phyloP scores from a whole-genome alignment of 1,140 invertebrate genomes.

The Drosophila murphyi region DNA sequence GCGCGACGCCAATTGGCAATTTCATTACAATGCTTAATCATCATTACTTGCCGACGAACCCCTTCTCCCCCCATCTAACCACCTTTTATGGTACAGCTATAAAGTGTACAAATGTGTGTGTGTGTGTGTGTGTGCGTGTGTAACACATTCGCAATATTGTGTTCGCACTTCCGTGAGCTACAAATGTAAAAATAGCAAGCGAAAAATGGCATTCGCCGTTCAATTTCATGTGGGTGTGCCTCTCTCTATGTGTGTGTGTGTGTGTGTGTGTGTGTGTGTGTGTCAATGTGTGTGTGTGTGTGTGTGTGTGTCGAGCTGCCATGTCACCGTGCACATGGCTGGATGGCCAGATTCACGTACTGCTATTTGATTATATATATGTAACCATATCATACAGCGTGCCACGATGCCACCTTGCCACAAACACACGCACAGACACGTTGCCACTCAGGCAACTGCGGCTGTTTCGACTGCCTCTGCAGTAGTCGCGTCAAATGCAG shows the following conservation, averaged over 20 bases:
- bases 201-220: constrained; percentile 70
- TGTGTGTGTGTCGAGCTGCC: constrained; percentile 48
- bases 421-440: neutral
- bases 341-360: constrained; percentile 52
- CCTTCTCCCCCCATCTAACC: constrained; percentile 4
- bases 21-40: constrained; percentile 82
- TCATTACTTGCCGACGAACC: constrained; percentile 57
- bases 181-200: constrained; percentile 43
- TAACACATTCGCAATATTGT: constrained; percentile 69
- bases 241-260: constrained; percentile 26
- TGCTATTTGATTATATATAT: constrained; percentile 77
- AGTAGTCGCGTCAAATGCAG: constrained; percentile 76
- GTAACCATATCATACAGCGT: constrained; percentile 69
- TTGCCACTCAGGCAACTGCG: neutral
- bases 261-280: constrained; percentile 14
- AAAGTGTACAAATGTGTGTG: constrained; percentile 30
- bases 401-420: constrained; percentile 27
- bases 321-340: constrained; percentile 78
- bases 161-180: constrained; percentile 65
- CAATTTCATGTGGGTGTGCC: constrained; percentile 51
- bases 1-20: constrained; percentile 73
- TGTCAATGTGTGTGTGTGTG: constrained; percentile 20
- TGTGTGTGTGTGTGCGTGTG: constrained; percentile 32
- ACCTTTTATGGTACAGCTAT: constrained; percentile 33
- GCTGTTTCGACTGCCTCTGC: constrained; percentile 6